These are phyloP conservation scores for Platichthys flesus DNA, from an alignment of 2,113 vertebrate genomes.

Conservation along the genomic window DNA sequence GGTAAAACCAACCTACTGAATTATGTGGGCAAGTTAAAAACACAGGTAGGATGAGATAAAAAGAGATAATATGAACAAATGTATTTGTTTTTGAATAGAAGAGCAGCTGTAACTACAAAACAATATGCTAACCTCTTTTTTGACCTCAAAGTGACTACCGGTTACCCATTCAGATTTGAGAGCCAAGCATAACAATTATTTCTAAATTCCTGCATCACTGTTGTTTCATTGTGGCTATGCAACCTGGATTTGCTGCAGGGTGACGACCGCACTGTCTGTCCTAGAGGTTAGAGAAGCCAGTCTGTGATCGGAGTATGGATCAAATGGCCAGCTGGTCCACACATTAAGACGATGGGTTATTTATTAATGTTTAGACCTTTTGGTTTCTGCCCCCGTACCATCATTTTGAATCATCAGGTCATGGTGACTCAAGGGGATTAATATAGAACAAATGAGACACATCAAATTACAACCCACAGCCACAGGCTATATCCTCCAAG, in stretches of 20 bases:
- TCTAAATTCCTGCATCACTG: conserved; percentile 9
- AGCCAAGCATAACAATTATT: background rate
- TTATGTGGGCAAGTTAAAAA: conserved; percentile 26
- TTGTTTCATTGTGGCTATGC: conserved; percentile 13
- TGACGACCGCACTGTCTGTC: background rate
- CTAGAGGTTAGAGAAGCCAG: background rate
- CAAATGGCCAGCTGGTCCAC: background rate
- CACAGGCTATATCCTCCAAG: conserved; percentile 13
- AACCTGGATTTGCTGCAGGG: conserved; percentile 38
- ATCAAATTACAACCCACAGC: conserved; percentile 15
- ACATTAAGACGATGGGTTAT: conserved; percentile 25
- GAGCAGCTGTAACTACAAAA: conserved; percentile 14
- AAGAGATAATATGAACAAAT: conserved; percentile 59
- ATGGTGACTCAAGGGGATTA: conserved; percentile 47
- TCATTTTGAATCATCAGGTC: conserved; percentile 49
- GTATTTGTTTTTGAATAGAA: conserved; percentile 27
- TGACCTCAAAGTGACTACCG: conserved; percentile 11
- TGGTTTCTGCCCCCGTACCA: conserved; percentile 18
- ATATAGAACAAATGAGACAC: conserved; percentile 36
- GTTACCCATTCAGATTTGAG: conserved; percentile 4
- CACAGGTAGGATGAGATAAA: conserved; percentile 17
- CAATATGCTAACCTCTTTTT: conserved; percentile 40
- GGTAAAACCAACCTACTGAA: conserved; percentile 28
- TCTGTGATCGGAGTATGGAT: background rate
- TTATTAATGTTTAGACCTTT: conserved; percentile 36